Percentiles rank a stretch among this genome's conserved stretches.
Evolutionary conservation across 2,797 vertebrate species (phyloP).

Genomic region (Jordanella pulchra): DNA sequence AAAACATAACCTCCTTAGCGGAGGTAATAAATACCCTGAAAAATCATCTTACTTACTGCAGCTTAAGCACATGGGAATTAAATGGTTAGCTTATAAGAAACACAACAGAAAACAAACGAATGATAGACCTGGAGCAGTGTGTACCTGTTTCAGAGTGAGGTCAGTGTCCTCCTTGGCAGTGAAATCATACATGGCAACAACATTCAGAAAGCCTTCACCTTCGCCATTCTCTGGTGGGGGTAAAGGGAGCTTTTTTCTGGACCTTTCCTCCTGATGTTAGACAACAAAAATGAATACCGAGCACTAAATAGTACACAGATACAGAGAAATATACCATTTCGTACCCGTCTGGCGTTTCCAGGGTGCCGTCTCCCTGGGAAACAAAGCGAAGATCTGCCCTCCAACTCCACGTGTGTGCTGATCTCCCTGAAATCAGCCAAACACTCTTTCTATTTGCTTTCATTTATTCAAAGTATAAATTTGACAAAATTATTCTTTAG

Average conservation of each 20-base stretch:
- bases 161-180: constrained; percentile 81
- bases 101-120: not conserved
- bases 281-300: not conserved
- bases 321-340: not conserved
- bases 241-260: constrained; percentile 79
- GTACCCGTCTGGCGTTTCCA: constrained; percentile 48
- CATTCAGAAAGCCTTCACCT: constrained; percentile 45
- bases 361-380: constrained; percentile 48
- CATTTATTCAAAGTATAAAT: not conserved
- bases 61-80: not conserved
- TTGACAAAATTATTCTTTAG: no score
- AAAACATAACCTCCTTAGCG: no score
- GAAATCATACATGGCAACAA: constrained; percentile 88
- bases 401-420: constrained; percentile 60
- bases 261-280: constrained; percentile 71
- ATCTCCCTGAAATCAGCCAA: constrained; percentile 56
- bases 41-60: not conserved
- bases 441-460: not conserved
- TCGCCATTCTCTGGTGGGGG: constrained; percentile 75
- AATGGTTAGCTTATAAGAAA: not conserved
- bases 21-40: not conserved
- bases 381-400: constrained; percentile 44
- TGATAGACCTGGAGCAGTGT: not conserved
- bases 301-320: not conserved
- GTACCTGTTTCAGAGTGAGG: constrained; percentile 75